Conservation (phyloP, 37 sponge, comb jelly and placozoan genomes). For the Eunapius fragilis region DNA sequence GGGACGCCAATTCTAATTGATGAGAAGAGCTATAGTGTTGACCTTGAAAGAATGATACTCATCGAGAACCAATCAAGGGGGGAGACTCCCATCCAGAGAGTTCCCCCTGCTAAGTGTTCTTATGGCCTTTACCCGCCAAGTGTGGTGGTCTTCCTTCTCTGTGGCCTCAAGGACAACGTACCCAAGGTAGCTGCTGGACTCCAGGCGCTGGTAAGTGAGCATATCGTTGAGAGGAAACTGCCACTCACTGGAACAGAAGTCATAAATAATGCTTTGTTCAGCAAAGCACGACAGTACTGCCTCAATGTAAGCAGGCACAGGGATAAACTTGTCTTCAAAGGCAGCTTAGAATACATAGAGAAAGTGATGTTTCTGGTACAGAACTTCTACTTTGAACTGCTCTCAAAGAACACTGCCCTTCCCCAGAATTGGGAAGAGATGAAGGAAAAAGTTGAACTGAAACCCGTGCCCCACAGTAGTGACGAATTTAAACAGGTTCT, state of each 20-base stretch:
- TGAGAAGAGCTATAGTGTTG: not conserved
- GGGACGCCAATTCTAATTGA: not conserved
- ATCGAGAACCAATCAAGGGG: constrained; percentile 1
- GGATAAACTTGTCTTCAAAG: not conserved
- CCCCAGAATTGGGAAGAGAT: constrained; percentile 40
- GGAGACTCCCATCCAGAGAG: not conserved
- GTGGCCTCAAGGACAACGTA: not conserved
- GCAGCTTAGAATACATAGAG: constrained; percentile 5
- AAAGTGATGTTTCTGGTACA: not conserved
- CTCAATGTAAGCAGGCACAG: not conserved
- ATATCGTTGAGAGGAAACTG: too few relatives aligned
- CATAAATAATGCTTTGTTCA: not conserved
- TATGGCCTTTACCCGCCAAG: not conserved
- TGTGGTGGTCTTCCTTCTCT: not conserved
- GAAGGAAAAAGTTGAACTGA: not conserved
- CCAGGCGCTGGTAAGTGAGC: not conserved
- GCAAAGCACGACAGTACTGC: constrained; percentile 1
- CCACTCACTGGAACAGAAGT: not conserved
- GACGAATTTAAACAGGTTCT: constrained; percentile 41
- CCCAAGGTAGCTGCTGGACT: not conserved
- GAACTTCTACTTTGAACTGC: not conserved
- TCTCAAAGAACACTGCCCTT: not conserved
- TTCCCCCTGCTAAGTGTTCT: not conserved
- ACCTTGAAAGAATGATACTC: constrained; percentile 1
- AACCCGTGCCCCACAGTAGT: not conserved